Percentiles rank a stretch among this genome's conserved stretches.
These are phyloP conservation scores for Lordiphosa fenestrarum DNA, from an alignment of 2,888 invertebrate genomes.

Conservation along the genomic window DNA sequence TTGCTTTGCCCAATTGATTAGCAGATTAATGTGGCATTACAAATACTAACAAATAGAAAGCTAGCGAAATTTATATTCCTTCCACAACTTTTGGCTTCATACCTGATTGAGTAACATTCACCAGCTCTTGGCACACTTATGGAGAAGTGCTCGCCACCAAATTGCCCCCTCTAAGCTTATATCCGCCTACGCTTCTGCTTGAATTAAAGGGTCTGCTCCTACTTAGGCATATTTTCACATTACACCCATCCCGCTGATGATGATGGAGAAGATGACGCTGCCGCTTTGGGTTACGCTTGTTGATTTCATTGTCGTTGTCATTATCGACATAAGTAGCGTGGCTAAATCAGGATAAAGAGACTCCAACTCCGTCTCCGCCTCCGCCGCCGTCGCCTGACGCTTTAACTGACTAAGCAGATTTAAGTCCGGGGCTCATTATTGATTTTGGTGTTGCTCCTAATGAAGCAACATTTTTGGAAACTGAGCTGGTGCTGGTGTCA, in stretches of 20 bases:
- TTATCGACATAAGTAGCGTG: conserved; percentile 27
- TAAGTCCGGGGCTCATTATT: conserved; percentile 35
- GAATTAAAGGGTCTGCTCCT: too few relatives aligned
- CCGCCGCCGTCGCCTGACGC: conserved; percentile 15
- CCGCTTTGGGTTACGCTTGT: conserved; percentile 15
- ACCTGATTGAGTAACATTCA: too few relatives aligned
- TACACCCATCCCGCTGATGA: conserved; percentile 2
- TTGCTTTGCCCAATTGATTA: too few relatives aligned
- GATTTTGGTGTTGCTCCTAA: conserved; percentile 41
- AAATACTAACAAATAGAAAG: too few relatives aligned
- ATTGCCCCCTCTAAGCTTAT: too few relatives aligned
- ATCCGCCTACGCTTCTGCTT: too few relatives aligned
- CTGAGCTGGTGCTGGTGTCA: conserved; percentile 39
- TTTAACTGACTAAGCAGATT: conserved; percentile 46
- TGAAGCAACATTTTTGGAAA: conserved; percentile 30
- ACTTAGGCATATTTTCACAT: too few relatives aligned
- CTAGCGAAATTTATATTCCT: too few relatives aligned
- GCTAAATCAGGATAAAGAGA: conserved; percentile 19
- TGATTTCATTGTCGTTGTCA: conserved; percentile 14
- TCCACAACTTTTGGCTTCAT: too few relatives aligned
- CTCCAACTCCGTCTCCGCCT: neutral
- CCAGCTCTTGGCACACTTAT: too few relatives aligned
- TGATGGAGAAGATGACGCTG: conserved; percentile 12
- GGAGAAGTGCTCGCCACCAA: too few relatives aligned
- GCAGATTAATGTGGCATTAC: too few relatives aligned